Evolutionary conservation across 2,888 invertebrate genomes (phyloP).

Genomic region (Hecatera dysodea): DNA sequence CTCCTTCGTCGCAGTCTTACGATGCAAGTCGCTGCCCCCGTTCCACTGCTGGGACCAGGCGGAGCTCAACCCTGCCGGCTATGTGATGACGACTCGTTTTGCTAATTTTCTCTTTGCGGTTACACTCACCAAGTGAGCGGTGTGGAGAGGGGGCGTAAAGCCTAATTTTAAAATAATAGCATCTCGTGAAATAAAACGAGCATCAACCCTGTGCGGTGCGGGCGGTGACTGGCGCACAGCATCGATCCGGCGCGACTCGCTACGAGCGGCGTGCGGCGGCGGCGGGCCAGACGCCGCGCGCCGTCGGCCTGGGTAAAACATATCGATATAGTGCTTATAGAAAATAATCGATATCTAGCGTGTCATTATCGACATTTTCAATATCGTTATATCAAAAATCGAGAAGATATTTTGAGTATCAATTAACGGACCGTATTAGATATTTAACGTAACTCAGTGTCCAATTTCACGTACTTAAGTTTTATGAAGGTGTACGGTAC

Average conservation of each 20-base stretch:
- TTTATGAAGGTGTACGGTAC: no score
- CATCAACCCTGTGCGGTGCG: slow-evolving; percentile 57
- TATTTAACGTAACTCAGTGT: no score
- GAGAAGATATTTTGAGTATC: neutral
- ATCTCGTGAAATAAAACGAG: slow-evolving; percentile 45
- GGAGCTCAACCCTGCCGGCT: no score
- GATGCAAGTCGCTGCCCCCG: no score
- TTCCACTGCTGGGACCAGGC: no score
- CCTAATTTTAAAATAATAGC: slow-evolving; percentile 51
- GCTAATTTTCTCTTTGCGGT: neutral
- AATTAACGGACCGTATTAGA: no score
- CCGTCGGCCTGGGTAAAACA: neutral
- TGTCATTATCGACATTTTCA: no score
- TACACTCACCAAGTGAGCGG: neutral
- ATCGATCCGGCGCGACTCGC: slow-evolving; percentile 78
- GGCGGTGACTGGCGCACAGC: slow-evolving; percentile 63
- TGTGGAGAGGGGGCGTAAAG: neutral
- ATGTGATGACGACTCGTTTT: neutral
- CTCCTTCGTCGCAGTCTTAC: no score
- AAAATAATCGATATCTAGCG: no score
- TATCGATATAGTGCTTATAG: neutral
- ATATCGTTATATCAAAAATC: neutral
- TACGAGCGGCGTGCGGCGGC: neutral
- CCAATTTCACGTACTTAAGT: no score
- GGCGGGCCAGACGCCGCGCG: neutral